Percentiles rank a stretch among this genome's conserved stretches.
Evolutionary conservation across 1,140 invertebrate genomes (phyloP).

Genomic region (Nephotettix cincticeps): DNA sequence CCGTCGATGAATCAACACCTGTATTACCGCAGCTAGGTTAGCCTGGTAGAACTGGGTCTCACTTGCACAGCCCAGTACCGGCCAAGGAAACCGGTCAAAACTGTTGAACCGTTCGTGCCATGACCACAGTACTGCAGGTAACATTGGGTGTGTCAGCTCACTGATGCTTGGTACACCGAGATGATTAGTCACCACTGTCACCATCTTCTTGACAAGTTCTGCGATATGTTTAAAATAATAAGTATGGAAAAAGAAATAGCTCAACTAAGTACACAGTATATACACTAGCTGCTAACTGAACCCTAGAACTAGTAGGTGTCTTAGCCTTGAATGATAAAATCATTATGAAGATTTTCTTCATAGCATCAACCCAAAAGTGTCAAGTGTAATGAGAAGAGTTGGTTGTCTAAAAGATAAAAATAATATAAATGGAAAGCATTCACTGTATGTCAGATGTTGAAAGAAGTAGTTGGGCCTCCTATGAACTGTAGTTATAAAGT

Average conservation of each 20-base stretch:
- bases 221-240: background rate
- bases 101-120: background rate
- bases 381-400: too few species aligned
- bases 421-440: too few species aligned
- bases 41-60: background rate
- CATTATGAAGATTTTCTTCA: too few species aligned
- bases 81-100: background rate
- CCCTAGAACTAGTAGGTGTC: too few species aligned
- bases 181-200: background rate
- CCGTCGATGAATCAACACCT: background rate
- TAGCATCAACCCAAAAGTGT: too few species aligned
- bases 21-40: background rate
- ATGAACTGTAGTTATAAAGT: too few species aligned
- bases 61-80: background rate
- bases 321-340: too few species aligned
- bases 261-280: background rate
- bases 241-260: background rate
- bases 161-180: background rate
- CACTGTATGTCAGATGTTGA: too few species aligned
- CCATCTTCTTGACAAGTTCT: background rate
- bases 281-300: too few species aligned
- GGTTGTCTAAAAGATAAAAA: too few species aligned
- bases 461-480: too few species aligned
- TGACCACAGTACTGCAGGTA: background rate
- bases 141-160: background rate